phyloP scores from a whole-genome alignment of 2,888 invertebrate genomes.

The Papilio elwesi region DNA sequence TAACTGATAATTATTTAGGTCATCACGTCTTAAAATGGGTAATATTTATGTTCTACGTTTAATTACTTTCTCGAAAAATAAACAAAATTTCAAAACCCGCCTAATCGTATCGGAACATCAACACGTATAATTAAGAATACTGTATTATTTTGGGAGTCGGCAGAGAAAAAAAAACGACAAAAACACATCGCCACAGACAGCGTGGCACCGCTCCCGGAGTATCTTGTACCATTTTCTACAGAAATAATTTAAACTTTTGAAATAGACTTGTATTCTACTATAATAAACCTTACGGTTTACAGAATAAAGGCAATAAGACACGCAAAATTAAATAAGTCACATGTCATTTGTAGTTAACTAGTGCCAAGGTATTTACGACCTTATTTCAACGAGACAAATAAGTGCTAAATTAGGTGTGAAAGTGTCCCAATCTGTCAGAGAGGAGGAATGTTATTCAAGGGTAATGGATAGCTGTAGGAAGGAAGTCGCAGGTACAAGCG shows the following conservation, averaged over 20 bases:
- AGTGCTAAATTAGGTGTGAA: constrained; percentile 56
- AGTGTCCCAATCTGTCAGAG: constrained; percentile 75
- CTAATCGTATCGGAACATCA: constrained; percentile 35
- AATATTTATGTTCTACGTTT: neutral
- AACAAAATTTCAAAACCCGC: constrained; percentile 11
- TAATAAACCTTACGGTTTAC: neutral
- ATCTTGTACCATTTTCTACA: constrained; percentile 18
- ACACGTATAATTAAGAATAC: constrained; percentile 23
- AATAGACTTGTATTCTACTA: neutral
- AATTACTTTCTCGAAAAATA: constrained; percentile 25
- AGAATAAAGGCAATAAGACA: neutral
- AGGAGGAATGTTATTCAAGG: constrained; percentile 75
- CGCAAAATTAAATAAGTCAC: constrained; percentile 13
- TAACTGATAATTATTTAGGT: too few relatives aligned
- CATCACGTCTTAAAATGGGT: too few relatives aligned
- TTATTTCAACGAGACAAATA: neutral
- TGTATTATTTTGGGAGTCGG: constrained; percentile 31
- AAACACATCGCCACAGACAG: constrained; percentile 32
- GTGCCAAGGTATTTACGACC: constrained; percentile 16
- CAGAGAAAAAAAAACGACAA: constrained; percentile 24
- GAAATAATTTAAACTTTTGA: constrained; percentile 15
- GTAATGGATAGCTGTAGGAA: constrained; percentile 81
- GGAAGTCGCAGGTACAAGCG: constrained; percentile 79
- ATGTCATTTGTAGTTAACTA: constrained; percentile 15
- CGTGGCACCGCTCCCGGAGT: constrained; percentile 24